Evolutionary conservation across 1,140 invertebrate species (phyloP).

Genomic region (Yoshiicerus persimilis): DNA sequence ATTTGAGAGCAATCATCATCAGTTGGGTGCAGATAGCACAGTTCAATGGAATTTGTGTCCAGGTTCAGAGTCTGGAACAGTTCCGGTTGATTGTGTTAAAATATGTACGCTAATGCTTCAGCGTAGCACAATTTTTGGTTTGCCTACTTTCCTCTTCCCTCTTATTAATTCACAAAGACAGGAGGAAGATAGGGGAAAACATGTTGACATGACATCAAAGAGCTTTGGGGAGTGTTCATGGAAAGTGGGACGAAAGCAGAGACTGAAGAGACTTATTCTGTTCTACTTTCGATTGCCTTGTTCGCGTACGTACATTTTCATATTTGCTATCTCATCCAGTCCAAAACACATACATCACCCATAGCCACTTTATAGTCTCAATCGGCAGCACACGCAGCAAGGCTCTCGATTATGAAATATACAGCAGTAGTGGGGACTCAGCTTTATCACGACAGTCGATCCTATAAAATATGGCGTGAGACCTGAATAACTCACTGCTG

Average conservation of each 20-base stretch:
- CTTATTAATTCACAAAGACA: constrained; percentile 1
- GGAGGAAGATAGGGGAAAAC: not conserved
- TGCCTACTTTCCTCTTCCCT: not conserved
- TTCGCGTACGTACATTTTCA: not conserved
- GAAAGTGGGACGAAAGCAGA: not conserved
- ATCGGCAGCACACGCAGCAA: too few relatives aligned
- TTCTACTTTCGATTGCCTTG: not conserved
- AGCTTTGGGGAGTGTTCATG: not conserved
- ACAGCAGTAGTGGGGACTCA: not conserved
- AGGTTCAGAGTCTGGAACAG: not conserved
- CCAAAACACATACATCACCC: not conserved
- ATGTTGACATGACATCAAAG: not conserved
- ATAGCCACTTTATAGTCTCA: not conserved
- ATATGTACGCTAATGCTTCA: not conserved
- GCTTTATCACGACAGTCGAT: not conserved
- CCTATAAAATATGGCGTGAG: too few relatives aligned
- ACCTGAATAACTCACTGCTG: not conserved
- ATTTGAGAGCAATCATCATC: too few relatives aligned
- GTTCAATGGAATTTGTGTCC: not conserved
- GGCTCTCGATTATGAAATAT: not conserved
- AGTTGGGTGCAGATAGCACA: not conserved
- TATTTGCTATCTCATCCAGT: not conserved
- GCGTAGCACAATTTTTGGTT: not conserved
- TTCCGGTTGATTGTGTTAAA: not conserved
- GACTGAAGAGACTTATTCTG: not conserved